These are phyloP conservation scores for Dicrurus megarhynchus DNA, from an alignment of 2,113 vertebrate species.

Conservation along the genomic window DNA sequence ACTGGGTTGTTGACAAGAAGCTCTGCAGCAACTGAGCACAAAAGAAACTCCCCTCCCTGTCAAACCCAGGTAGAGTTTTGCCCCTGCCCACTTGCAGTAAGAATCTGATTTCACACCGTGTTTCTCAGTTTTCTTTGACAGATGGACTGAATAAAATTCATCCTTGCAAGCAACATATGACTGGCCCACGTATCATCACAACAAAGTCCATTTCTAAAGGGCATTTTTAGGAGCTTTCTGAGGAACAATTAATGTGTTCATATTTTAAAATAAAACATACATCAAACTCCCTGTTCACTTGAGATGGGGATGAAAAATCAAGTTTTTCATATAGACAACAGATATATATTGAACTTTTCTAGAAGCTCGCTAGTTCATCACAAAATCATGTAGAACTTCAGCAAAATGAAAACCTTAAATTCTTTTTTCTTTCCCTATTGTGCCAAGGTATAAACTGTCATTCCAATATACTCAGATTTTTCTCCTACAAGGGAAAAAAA, in stretches of 20 bases:
- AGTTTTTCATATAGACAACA: neutral
- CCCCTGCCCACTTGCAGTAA: neutral
- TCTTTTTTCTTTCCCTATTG: neutral
- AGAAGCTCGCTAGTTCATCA: neutral
- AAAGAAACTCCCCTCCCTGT: neutral
- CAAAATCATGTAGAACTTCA: neutral
- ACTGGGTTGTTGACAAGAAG: neutral
- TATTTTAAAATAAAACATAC: neutral
- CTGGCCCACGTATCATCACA: neutral
- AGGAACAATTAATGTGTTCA: neutral
- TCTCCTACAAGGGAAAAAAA: neutral
- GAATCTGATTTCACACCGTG: neutral
- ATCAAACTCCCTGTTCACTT: neutral
- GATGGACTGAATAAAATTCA: neutral
- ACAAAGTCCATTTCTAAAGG: neutral
- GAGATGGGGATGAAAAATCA: neutral
- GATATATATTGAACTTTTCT: neutral
- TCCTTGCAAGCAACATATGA: neutral
- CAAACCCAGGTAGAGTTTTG: neutral
- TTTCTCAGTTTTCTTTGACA: neutral
- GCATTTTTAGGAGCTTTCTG: neutral
- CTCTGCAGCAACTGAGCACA: neutral
- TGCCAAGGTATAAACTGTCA: neutral
- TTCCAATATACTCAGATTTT: neutral
- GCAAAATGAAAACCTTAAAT: neutral